Conservation (phyloP, 2,113 vertebrate species). For the Myodes glareolus region DNA sequence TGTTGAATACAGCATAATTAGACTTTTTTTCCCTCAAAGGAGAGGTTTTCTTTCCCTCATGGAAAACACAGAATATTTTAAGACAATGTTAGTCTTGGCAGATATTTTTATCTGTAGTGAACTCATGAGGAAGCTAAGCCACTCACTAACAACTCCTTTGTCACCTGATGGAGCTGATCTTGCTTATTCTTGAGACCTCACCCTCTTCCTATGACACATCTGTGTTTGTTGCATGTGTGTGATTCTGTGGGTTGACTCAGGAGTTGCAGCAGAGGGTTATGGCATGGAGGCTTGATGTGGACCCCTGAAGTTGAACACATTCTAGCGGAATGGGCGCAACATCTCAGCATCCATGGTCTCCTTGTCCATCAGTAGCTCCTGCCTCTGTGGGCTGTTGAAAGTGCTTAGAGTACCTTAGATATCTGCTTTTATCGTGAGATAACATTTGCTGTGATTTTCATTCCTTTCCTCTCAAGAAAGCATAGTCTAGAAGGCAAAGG, state of each 20-base stretch:
- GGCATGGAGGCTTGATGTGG: neutral
- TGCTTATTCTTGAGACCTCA: neutral
- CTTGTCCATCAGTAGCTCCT: neutral
- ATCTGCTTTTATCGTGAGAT: neutral
- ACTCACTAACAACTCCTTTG: neutral
- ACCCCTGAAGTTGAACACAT: neutral
- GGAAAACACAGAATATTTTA: conserved; percentile 21
- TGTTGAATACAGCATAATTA: conserved; percentile 39
- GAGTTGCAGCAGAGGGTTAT: neutral
- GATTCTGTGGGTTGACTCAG: neutral
- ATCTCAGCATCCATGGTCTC: neutral
- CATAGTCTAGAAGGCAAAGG: neutral
- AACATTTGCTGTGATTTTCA: neutral
- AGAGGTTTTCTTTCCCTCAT: neutral
- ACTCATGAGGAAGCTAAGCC: neutral
- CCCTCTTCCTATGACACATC: neutral
- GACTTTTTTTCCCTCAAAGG: neutral
- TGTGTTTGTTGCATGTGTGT: neutral
- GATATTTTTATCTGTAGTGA: conserved; percentile 32
- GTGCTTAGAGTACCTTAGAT: neutral
- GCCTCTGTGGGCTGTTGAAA: neutral
- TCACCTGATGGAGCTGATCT: neutral
- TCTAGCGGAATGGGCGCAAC: neutral
- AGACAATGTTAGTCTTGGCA: conserved; percentile 5
- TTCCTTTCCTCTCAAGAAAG: neutral